phyloP scores from a whole-genome alignment of 2,113 vertebrate genomes.

The Anseranas semipalmata region DNA sequence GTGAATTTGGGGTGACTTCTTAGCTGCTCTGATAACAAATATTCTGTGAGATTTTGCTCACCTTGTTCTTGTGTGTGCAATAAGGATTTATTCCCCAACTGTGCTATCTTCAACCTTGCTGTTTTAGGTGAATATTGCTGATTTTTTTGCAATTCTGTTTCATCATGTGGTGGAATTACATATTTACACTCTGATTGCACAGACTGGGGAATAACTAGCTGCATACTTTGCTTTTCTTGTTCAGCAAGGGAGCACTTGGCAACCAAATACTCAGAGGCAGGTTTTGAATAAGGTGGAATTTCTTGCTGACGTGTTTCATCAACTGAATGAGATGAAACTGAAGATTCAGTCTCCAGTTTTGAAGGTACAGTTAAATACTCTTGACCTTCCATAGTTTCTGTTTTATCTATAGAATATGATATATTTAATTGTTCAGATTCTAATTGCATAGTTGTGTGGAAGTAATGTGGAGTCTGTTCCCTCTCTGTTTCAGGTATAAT shows the following conservation, averaged over 20 bases:
- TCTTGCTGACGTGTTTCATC: not conserved
- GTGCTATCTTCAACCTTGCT: not conserved
- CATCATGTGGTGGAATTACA: not conserved
- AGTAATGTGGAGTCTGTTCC: conserved; percentile 30
- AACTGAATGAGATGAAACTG: not conserved
- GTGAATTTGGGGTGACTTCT: not conserved
- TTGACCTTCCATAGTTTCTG: not conserved
- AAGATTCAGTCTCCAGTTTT: not conserved
- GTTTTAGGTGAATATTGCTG: not conserved
- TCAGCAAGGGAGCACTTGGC: not conserved
- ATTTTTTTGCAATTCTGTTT: conserved; percentile 15
- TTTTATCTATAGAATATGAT: conserved; percentile 2
- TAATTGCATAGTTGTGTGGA: not conserved
- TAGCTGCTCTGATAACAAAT: conserved; percentile 29
- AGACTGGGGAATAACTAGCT: not conserved
- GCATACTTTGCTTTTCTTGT: conserved; percentile 10
- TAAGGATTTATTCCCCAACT: not conserved
- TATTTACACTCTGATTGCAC: not conserved
- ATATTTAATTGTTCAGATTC: conserved; percentile 21
- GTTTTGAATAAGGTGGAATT: not conserved
- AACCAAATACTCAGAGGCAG: conserved; percentile 5
- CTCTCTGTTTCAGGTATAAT: conserved; percentile 19
- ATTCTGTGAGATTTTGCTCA: not conserved
- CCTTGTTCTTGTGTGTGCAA: not conserved
- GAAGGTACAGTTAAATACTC: conserved; percentile 22